phyloP scores from a whole-genome alignment of 2,113 vertebrate genomes.

The Xerus inauris region DNA sequence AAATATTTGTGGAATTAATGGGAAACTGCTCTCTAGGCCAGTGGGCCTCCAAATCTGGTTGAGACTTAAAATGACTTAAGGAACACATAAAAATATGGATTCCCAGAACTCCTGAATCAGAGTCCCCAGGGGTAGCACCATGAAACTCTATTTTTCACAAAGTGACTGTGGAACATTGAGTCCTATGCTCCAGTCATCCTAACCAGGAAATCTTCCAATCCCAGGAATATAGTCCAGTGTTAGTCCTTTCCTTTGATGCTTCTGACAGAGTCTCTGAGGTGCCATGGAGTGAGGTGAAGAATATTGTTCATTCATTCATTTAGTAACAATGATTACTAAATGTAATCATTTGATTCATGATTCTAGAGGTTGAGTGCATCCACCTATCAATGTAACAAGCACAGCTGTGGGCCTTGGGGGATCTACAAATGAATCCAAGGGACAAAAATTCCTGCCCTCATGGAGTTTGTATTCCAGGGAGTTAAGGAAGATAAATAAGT shows the following conservation, averaged over 20 bases:
- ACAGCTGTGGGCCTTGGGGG: neutral
- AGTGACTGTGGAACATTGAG: neutral
- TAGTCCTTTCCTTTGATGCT: neutral
- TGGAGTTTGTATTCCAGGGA: neutral
- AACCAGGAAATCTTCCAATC: neutral
- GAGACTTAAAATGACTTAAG: conserved; percentile 3
- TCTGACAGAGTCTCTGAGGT: neutral
- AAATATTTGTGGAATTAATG: conserved; percentile 14
- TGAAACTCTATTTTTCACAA: neutral
- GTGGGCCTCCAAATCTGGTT: neutral
- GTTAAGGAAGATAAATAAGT: neutral
- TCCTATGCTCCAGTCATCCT: neutral
- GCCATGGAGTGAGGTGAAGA: neutral
- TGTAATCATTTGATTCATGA: too few relatives aligned
- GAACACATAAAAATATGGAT: neutral
- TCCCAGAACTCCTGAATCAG: neutral
- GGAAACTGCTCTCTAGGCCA: neutral
- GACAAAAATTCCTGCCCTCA: neutral
- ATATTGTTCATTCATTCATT: neutral
- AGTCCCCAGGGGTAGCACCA: neutral
- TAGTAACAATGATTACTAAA: neutral
- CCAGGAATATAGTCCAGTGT: neutral
- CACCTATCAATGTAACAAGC: neutral
- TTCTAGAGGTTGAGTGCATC: too few relatives aligned
- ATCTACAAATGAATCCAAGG: neutral